Evolutionary conservation across 2,113 vertebrate species (phyloP), one percentile per base, ranked within the genome.

Genomic region (Mus musculus): DNA sequence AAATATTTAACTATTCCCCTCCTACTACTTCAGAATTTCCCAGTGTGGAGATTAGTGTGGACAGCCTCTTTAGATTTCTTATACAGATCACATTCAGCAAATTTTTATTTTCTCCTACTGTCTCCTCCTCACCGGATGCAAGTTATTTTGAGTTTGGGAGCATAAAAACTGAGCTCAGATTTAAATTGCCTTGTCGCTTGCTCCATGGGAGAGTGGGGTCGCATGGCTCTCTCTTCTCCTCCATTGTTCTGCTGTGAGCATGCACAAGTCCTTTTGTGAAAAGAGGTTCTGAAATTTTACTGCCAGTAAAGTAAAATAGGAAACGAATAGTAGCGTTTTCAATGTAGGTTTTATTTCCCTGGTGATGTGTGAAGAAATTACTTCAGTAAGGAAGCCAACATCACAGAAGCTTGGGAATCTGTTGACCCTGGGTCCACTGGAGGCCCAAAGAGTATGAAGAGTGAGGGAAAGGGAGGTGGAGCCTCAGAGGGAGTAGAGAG

Each of bases 271-370:
- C 56, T 92, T 95, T 54, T 88, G 28, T 72, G 94, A 86, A 80
- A 72, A 93, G 91, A 88, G 42, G 46, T 85, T 88, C 89, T 95
- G n/a, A 0, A 42, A 86, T 89, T 96, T 96, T 94, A 96, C 92
- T 95, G 86, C 88, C 61, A 93, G 92, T 89, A 86, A 93, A 95
- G 90, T 69, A 82, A 96, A 95, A 90, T 80, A 56, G 95, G 85
- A 97, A 96, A 69, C 90, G 92, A 97, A 88, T 90, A 90, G 92
- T 90, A 90, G 96, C 85, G 81, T 90, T 96, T 96, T 95, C 94
- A 95, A 81, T 86, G 92, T 78, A 91, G 90, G 71, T 93, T 96
- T 97, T 97, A 97, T 98, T 97, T 98, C 97, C 96, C 96, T 54
- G 71, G 95, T 95, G 97, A 95, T 69, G 33, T 73, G n/a, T 92